These are phyloP conservation scores for Hylia prasina DNA, from an alignment of 2,113 vertebrate species.

Conservation along the genomic window DNA sequence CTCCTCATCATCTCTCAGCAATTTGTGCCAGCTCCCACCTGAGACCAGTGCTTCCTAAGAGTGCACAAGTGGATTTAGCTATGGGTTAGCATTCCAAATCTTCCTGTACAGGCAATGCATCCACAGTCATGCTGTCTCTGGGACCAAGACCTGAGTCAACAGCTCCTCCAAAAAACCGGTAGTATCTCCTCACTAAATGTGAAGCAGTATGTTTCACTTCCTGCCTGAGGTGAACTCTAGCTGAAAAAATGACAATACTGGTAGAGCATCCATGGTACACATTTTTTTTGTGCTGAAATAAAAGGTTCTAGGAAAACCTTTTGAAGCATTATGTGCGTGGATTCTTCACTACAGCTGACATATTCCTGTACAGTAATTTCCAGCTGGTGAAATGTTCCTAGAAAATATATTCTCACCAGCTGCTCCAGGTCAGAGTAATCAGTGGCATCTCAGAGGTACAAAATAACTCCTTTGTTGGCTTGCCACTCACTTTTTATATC, in stretches of 20 bases:
- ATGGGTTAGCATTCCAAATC: not conserved
- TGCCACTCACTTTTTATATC: not conserved
- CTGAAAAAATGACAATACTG: not conserved
- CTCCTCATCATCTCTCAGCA: not conserved
- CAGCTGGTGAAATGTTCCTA: not conserved
- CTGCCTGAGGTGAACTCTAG: not conserved
- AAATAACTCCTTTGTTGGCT: slow-evolving; percentile 1
- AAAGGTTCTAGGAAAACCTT: not conserved
- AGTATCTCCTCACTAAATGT: not conserved
- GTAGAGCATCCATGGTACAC: not conserved
- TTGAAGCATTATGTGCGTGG: not conserved
- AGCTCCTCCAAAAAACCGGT: not conserved
- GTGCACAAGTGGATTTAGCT: not conserved
- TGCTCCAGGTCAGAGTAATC: not conserved
- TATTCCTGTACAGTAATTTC: not conserved
- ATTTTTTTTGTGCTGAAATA: not conserved
- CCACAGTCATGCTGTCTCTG: not conserved
- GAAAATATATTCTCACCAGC: not conserved
- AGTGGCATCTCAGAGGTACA: not conserved
- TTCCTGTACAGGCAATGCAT: not conserved
- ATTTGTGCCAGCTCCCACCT: not conserved
- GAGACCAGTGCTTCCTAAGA: not conserved
- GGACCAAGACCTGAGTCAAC: not conserved
- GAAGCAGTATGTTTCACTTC: not conserved
- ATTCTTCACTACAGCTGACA: not conserved